Base-by-base conservation (phyloP, 2,113 vertebrate genomes). In the Cricetomys ansorgei region DNA sequence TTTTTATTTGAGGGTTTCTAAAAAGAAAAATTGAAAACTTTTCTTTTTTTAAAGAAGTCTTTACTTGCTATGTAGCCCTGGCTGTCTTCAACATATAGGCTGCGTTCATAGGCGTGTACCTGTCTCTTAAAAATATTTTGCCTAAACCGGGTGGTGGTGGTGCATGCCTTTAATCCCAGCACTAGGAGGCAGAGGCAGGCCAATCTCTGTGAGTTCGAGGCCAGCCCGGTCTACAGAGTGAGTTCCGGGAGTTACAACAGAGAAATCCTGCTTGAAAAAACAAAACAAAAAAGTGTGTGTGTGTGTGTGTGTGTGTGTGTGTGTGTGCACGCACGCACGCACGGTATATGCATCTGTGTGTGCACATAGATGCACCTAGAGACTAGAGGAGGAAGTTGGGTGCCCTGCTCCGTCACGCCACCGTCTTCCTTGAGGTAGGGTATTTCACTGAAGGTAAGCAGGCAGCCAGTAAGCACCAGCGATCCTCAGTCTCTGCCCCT, bases 1-100 rank as follows among this genome's bases (percentile, higher is more conserved):
- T 40, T 21, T 75, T 90, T 40, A 92, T 73, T 73, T 88, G 29
- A 73, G 25, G 29, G 21, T 75, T 77, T 88, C 89, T 95, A 92
- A 79, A 53, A 45, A 87, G 50, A 34, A 85, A 76, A 45, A 75
- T 40, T 92, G 65, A 73, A 88, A 79, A 55, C 48, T 34, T 77
- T 48, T 50, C 25, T 77, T 50, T 34, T 77, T 50, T 77, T 76
- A 29, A 48, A 27, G 15, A 10, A 31, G 25, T 45, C 4, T 43
- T 50, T 50, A 29, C 29, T 53, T 50, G 29, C 76, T 77, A 8
- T 53, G 75, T 34, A 16, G 75, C 48, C 15, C 11, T 31, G 75
- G 45, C 29, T 21, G 76, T 16, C 16, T 15, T 53, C 16, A 34
- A 79, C 48, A 19, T 37, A 16, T 48, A 53, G 31, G 6, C 48